Evolutionary conservation across 2,888 invertebrate species (phyloP).

Genomic region (Plebejus anna): DNA sequence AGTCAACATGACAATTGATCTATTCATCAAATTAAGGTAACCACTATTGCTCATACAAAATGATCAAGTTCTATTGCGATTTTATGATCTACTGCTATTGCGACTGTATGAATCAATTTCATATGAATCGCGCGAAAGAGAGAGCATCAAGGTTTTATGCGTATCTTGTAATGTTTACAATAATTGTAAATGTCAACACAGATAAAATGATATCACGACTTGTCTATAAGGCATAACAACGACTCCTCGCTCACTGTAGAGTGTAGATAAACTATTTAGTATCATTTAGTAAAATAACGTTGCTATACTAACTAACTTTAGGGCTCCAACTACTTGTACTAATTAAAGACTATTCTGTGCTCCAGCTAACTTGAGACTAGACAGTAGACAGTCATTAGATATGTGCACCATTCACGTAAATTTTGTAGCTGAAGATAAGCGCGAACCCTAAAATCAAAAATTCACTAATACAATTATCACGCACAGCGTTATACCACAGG

Average conservation of each 20-base stretch:
- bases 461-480: too few species aligned
- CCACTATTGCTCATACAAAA: not conserved
- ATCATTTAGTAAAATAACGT: too few species aligned
- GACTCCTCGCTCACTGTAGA: not conserved
- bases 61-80: not conserved
- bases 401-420: too few species aligned
- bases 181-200: slow-evolving; percentile 18
- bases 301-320: too few species aligned
- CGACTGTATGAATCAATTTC: slow-evolving; percentile 17
- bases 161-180: not conserved
- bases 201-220: slow-evolving; percentile 17
- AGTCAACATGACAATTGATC: not conserved
- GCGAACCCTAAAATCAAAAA: too few species aligned
- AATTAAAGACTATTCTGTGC: too few species aligned
- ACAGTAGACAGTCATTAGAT: too few species aligned
- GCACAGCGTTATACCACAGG: too few species aligned
- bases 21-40: not conserved
- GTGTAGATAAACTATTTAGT: too few species aligned
- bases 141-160: not conserved
- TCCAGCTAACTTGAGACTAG: too few species aligned
- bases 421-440: too few species aligned
- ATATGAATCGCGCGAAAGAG: slow-evolving; percentile 14
- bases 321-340: too few species aligned
- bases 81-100: not conserved
- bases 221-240: not conserved